Percentiles rank a stretch among this genome's conserved stretches.
Evolutionary conservation across 1,140 invertebrate genomes (phyloP).

Genomic region (Onthophagus taurus): DNA sequence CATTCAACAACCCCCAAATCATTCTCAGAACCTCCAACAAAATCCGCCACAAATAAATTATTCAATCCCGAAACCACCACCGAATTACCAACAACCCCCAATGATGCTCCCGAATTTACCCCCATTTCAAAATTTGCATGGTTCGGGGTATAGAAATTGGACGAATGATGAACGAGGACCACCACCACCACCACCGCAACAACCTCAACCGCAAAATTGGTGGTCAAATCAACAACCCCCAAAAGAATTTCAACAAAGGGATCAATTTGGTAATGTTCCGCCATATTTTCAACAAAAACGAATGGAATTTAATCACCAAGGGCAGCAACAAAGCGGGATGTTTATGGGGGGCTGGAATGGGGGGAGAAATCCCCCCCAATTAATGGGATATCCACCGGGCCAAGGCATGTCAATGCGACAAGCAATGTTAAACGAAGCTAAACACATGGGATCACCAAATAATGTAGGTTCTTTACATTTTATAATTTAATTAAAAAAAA

Average conservation of each 20-base stretch:
- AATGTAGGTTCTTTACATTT: too few species aligned
- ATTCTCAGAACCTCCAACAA: neutral
- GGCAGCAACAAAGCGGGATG: conserved; percentile 2
- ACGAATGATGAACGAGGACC: too few species aligned
- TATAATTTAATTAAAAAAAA: too few species aligned
- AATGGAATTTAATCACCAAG: conserved; percentile 8
- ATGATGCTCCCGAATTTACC: conserved; percentile 9
- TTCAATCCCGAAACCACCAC: neutral
- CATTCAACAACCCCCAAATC: conserved; percentile 2
- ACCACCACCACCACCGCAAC: neutral
- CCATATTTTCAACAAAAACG: conserved; percentile 7
- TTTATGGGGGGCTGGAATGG: conserved; percentile 15
- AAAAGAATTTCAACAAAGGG: neutral
- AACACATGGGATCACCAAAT: conserved; percentile 12
- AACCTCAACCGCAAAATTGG: conserved; percentile 4
- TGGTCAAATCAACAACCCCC: conserved; percentile 13
- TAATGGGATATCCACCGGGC: too few species aligned
- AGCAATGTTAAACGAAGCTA: conserved; percentile 33
- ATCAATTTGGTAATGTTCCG: neutral
- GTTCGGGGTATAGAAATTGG: too few species aligned
- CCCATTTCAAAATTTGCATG: neutral
- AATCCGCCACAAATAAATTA: neutral
- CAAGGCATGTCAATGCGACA: conserved; percentile 31
- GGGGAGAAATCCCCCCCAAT: conserved; percentile 12
- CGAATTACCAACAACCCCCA: neutral